Conservation (phyloP, 1,140 invertebrate genomes). For the Epicauta chinensis region DNA sequence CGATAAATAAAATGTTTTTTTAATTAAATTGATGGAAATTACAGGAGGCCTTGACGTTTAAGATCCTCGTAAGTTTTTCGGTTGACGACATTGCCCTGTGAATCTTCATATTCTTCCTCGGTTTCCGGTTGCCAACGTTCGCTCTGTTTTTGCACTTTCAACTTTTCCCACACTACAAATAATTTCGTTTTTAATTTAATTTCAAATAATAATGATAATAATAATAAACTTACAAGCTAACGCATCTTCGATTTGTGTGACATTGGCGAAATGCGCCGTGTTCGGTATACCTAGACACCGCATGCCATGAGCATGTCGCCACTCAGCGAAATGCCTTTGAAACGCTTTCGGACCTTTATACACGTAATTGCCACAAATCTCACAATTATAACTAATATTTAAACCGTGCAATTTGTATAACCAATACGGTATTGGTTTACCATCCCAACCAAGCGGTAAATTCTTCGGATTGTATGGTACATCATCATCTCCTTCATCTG, state of each 20-base stretch:
- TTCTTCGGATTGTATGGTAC: constrained; percentile 99
- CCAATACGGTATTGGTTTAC: constrained; percentile 99
- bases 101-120: constrained; percentile 99
- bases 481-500: constrained; percentile 82
- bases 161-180: constrained; percentile 87
- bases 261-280: constrained; percentile 99
- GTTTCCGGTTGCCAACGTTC: constrained; percentile 96
- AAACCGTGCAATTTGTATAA: constrained; percentile 98
- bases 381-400: constrained; percentile 98
- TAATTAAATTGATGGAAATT: constrained; percentile 30
- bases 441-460: constrained; percentile 98
- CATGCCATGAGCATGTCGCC: constrained; percentile 99
- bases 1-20: not conserved
- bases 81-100: constrained; percentile 96
- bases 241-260: constrained; percentile 98
- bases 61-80: constrained; percentile 98
- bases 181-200: constrained; percentile 24
- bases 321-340: constrained; percentile 98
- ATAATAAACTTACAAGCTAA: constrained; percentile 64
- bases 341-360: constrained; percentile 99
- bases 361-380: constrained; percentile 99
- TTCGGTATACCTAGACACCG: constrained; percentile 98
- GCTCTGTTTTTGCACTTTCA: constrained; percentile 90
- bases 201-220: not conserved
- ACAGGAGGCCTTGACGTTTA: constrained; percentile 94